Evolutionary conservation across 1,140 invertebrate genomes (phyloP).

Genomic region (Orius insidiosus): DNA sequence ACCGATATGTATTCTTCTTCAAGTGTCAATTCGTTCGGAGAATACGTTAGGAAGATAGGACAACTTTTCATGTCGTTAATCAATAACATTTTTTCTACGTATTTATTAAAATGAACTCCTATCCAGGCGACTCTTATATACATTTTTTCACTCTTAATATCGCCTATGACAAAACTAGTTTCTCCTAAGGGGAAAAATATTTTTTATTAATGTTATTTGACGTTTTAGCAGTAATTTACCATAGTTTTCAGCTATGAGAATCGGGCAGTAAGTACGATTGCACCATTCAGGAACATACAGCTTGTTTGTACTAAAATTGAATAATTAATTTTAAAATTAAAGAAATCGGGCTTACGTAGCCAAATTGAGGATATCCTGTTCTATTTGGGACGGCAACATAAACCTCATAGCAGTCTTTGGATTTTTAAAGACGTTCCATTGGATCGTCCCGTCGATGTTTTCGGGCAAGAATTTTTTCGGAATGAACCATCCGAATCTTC

Average conservation of each 20-base stretch:
- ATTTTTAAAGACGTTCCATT: slow-evolving; percentile 1
- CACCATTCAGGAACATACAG: slow-evolving; percentile 3
- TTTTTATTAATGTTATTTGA: too few species aligned
- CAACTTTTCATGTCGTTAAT: slow-evolving; percentile 22
- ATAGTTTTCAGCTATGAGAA: slow-evolving; percentile 4
- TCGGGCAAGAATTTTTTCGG: slow-evolving; percentile 26
- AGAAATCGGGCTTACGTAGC: slow-evolving; percentile 1
- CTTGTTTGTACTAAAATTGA: background rate
- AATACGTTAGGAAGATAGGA: background rate
- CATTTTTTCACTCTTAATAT: slow-evolving; percentile 34
- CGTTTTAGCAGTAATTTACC: slow-evolving; percentile 9
- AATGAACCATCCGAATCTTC: slow-evolving; percentile 55
- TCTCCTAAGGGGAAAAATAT: slow-evolving; percentile 20
- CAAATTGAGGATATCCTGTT: background rate
- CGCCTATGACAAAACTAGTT: slow-evolving; percentile 32
- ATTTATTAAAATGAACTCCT: slow-evolving; percentile 28
- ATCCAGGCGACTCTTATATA: slow-evolving; percentile 45
- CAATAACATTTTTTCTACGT: slow-evolving; percentile 30
- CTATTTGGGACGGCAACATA: too few species aligned
- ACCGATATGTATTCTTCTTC: slow-evolving; percentile 21
- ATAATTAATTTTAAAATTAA: background rate
- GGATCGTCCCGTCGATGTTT: slow-evolving; percentile 14
- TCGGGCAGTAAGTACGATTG: slow-evolving; percentile 4
- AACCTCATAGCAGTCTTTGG: slow-evolving; percentile 1
- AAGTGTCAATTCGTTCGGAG: slow-evolving; percentile 4